These are phyloP conservation scores for Patella depressa DNA, from an alignment of 2,888 invertebrate species.

Conservation along the genomic window DNA sequence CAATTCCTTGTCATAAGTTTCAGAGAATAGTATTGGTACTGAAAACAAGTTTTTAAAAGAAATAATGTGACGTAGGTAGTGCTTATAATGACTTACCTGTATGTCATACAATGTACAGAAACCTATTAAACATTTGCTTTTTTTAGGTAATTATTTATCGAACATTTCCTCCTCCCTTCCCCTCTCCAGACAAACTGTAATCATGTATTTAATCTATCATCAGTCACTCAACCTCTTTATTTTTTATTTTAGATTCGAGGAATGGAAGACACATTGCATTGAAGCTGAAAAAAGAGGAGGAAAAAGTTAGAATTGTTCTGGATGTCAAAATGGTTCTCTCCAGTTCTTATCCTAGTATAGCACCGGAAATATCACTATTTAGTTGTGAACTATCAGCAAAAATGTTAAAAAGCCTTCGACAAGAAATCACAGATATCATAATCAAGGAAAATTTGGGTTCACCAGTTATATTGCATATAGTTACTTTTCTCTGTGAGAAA, in stretches of 20 bases:
- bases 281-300: no score
- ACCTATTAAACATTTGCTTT: no score
- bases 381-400: neutral
- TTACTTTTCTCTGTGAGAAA: constrained; percentile 36
- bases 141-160: no score
- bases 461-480: constrained; percentile 45
- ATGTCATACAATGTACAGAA: no score
- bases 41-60: no score
- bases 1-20: no score
- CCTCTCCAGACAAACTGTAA: neutral
- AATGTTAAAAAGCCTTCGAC: neutral
- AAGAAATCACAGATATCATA: neutral
- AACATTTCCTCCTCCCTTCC: no score
- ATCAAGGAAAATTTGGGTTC: constrained; percentile 26
- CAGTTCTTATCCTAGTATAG: neutral
- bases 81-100: no score
- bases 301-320: neutral
- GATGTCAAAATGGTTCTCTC: neutral
- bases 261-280: neutral
- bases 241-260: neutral
- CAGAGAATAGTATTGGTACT: no score
- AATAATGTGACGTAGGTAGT: no score
- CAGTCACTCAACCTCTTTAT: neutral
- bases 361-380: neutral
- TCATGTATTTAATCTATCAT: neutral